Evolutionary conservation across 2,113 vertebrate species (phyloP), one percentile per base, ranked within the genome.

Genomic region (Myodes glareolus): DNA sequence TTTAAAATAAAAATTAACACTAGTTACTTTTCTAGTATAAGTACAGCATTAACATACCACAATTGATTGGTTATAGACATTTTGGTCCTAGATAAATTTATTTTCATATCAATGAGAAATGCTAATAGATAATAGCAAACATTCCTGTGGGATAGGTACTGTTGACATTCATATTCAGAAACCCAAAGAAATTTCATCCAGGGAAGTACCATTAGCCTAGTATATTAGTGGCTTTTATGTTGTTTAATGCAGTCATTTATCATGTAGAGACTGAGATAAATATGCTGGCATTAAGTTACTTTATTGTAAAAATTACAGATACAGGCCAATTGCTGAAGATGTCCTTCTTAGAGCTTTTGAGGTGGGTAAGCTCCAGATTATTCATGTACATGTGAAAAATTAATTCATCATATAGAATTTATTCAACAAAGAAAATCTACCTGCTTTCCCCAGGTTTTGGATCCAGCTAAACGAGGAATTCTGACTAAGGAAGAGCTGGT

Each of bases 301-400:
- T 97, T 68, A 90, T 94, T 96, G 25, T 45, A 58, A 97, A 97
- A 52, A 65, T 98, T 98, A 94, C 96, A 99, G 99, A 95, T 99
- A 99, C 96, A 98, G 92, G 90, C 99, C 99, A 63, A 98, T 99
- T 97, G 97, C 98, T 75, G 99, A 99, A 98, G 99, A 99, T 88
- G 67, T 98, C 97, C 98, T 99, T 90, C 98, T 99, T 89, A 99
- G 98, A 98, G 99, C 99, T 3, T 99, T 99, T 98, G 98, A 99
- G 99, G 99, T 99, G 67, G 96, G 98, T 98, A 92, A 94, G 7
- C 47, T 75, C 87, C 75, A 82, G 36, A 31, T 92, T 91, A 47
- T 81, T 86, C 73, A 77, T 94, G 92, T 92, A 19, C 84, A 88
- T 81, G 0, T 90, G 47, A 96, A 92, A 94, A 88, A 52, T 75